Evolutionary conservation across 2,797 vertebrate species (phyloP), one percentile per base, ranked within the genome.

Genomic region (Halcyon smyrnensis): DNA sequence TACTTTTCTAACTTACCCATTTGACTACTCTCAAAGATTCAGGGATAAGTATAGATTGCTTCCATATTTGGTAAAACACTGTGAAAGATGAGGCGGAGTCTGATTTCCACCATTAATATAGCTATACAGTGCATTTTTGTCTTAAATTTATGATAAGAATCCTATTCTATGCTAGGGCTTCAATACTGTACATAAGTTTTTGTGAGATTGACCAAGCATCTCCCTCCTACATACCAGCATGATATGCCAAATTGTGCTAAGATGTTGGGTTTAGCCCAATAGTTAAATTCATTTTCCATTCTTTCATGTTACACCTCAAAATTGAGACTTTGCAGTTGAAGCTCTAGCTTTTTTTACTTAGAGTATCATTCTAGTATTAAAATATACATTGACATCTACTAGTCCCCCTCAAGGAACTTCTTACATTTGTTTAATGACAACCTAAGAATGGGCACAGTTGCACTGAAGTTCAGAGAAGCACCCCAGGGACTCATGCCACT

Each of bases 91-190:
- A 74, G 30, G 11, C 39, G 81, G 28, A 79, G 15, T 25, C n/a
- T 41, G 25, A 59, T 70, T 83, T 85, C 16, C 53, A 85, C 24
- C 6, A 53, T 41, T 34, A 78, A 74, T 36, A 51, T 1, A 74
- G 36, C 6, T 67, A 83, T 60, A 41, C 3, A 8, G 15, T 41
- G 3, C 14, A 16, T 60, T 91, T 89, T 76, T 88, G 2, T 53
- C 43, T 79, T 74, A 63, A 56, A 45, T 54, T 77, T 73, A 90
- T 25, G 13, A 45, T 86, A 88, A 77, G 28, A 91, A 64, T 60
- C 6, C 3, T 53, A 27, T 50, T 69, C 18, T 56, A n/a, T 64
- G 8, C n/a, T 67, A 70, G 32, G 12, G 4, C 25, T 93, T 71
- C 60, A 64, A 63, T 9, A 59, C 2, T 30, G 14, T 12, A 39